These are phyloP conservation scores for Chironomus riparius DNA, from an alignment of 2,888 invertebrate species.

Conservation along the genomic window DNA sequence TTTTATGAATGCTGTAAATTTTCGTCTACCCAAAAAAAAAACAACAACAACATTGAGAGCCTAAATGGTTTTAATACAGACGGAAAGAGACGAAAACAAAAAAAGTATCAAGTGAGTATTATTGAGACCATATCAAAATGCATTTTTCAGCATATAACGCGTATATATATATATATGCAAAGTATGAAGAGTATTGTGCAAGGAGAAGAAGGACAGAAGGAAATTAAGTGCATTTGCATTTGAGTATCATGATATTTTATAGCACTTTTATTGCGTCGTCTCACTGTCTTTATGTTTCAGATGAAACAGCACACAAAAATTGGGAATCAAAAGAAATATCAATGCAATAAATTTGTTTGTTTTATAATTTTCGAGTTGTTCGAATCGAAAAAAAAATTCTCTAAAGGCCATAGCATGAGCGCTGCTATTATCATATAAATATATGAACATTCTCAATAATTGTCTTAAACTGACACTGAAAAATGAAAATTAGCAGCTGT, in stretches of 20 bases:
- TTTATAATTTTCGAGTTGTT: slow-evolving; percentile 13
- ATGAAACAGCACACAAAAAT: not conserved
- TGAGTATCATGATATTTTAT: slow-evolving; percentile 14
- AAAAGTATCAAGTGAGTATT: too few relatives aligned
- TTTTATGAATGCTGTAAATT: slow-evolving; percentile 27
- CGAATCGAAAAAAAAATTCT: not conserved
- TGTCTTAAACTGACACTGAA: not conserved
- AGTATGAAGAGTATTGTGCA: not conserved
- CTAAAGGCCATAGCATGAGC: too few relatives aligned
- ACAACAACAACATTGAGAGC: not conserved
- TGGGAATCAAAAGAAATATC: slow-evolving; percentile 1
- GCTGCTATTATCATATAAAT: not conserved
- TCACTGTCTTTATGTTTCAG: slow-evolving; percentile 5
- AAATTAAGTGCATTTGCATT: slow-evolving; percentile 21
- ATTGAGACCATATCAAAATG: not conserved
- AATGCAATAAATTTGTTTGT: slow-evolving; percentile 25
- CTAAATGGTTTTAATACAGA: not conserved
- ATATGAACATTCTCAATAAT: not conserved
- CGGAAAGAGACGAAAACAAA: not conserved
- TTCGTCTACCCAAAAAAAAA: slow-evolving; percentile 13
- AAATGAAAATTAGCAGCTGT: slow-evolving; percentile 16
- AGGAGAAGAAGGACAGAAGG: not conserved
- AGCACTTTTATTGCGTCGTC: slow-evolving; percentile 11
- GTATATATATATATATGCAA: not conserved
- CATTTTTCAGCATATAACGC: not conserved